phyloP scores from a whole-genome alignment of 2,888 invertebrate genomes.

The Bombyx huttoni region DNA sequence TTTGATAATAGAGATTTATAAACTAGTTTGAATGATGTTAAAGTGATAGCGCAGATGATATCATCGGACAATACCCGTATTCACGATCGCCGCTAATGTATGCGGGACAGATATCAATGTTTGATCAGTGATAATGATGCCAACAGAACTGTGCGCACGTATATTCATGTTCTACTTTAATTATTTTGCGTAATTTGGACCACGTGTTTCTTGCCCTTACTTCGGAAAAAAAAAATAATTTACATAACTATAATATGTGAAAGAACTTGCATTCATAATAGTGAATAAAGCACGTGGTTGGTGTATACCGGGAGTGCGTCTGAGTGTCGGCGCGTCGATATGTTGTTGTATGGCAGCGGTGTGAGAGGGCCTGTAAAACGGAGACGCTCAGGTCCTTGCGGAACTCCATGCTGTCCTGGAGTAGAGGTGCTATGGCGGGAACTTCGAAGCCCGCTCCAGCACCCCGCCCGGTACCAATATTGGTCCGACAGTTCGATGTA shows the following conservation, averaged over 20 bases:
- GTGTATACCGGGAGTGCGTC: conserved; percentile 31
- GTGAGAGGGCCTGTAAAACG: conserved; percentile 63
- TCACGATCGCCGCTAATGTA: conserved; percentile 33
- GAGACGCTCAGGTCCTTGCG: conserved; percentile 66
- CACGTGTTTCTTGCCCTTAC: conserved; percentile 24
- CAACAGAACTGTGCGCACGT: conserved; percentile 34
- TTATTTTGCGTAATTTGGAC: conserved; percentile 24
- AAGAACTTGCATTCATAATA: conserved; percentile 12
- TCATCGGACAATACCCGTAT: conserved; percentile 24
- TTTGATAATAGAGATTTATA: conserved; percentile 2
- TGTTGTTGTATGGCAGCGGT: conserved; percentile 60
- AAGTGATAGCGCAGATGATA: conserved; percentile 25
- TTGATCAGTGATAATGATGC: conserved; percentile 51
- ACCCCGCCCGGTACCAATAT: conserved; percentile 9
- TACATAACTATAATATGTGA: conserved; percentile 6
- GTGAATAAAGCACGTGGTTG: conserved; percentile 30
- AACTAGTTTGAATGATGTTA: conserved; percentile 9
- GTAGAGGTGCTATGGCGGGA: conserved; percentile 33
- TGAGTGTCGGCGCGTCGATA: conserved; percentile 50
- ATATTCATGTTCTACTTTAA: conserved; percentile 15
- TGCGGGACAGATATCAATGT: conserved; percentile 46
- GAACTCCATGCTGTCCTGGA: conserved; percentile 65
- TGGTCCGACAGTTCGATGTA: conserved; percentile 11
- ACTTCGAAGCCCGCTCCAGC: conserved; percentile 29
- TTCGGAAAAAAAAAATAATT: conserved; percentile 1